Percentiles rank a stretch among this genome's conserved stretches.
Evolutionary conservation across 2,113 vertebrate genomes (phyloP).

Genomic region (Macquaria ambigua): DNA sequence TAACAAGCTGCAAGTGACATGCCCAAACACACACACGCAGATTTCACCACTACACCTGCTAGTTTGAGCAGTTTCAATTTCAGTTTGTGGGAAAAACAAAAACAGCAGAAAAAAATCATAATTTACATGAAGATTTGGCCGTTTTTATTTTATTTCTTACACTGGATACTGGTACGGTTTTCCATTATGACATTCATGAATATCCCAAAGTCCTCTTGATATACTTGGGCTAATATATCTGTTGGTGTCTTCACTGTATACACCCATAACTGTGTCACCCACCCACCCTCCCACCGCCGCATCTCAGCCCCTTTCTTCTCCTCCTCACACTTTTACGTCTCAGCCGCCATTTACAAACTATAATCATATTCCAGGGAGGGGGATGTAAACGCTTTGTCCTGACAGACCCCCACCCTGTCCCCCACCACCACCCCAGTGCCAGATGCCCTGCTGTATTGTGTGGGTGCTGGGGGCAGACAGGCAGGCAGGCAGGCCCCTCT

Average conservation of each 20-base stretch:
- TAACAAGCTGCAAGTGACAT: constrained; percentile 66
- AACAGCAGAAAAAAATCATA: background rate
- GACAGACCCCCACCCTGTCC: constrained; percentile 43
- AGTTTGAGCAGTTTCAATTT: background rate
- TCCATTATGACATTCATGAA: background rate
- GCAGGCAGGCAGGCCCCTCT: constrained; percentile 58
- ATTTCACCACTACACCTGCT: background rate
- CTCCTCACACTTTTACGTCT: constrained; percentile 49
- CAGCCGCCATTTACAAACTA: constrained; percentile 71
- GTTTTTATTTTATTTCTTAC: background rate
- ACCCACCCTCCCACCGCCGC: constrained; percentile 1
- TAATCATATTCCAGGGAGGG: constrained; percentile 79
- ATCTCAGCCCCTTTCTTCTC: constrained; percentile 34
- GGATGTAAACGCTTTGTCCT: constrained; percentile 78
- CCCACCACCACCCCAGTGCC: constrained; percentile 63
- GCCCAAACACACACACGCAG: constrained; percentile 27
- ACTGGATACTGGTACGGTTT: background rate
- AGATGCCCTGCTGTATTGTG: constrained; percentile 83
- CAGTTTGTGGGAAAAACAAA: background rate
- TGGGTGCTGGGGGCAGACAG: constrained; percentile 67
- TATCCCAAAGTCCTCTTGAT: background rate
- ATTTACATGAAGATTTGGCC: background rate
- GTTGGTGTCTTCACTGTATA: background rate
- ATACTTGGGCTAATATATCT: background rate
- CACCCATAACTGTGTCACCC: constrained; percentile 35